Base-by-base conservation (phyloP, 2,113 vertebrate genomes). In the Lonchura striata region DNA sequence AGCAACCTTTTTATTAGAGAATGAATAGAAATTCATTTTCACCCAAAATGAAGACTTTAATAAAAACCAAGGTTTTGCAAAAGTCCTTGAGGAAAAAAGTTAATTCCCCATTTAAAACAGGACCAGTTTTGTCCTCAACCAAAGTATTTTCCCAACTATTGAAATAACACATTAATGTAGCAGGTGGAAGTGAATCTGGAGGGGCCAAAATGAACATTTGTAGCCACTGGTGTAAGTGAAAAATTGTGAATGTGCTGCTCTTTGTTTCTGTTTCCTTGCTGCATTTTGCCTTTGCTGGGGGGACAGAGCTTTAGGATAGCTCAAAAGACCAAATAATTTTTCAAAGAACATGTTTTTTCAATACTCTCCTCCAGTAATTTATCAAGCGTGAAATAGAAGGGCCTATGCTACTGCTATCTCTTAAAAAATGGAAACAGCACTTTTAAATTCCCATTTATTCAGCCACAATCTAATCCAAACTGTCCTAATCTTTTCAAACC, bases 31-130 rank as follows among this genome's bases (percentile, higher is more conserved):
- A 88, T 76, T 49, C 21, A 39, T 78, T 97, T 90, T 60, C 15
- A 83, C 53, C n/a, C 64, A 90, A 86, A 96, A 74, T 46, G 8
- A 9, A 46, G 25, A 64, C 87, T 88, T 86, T n/a, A 88, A 88
- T 92, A 95, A 96, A 96, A 95, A 57, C 5, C 20, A 61, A 68
- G 21, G 41, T 60, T 94, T 90, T 86, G 41, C 61, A 69, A 39
- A 92, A 90, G 49, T 83, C 77, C 83, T 90, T 88, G 65, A 83
- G 57, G 59, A 54, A 23, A 85, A 15, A 76, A 81, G 12, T 72
- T 65, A 74, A 71, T 82, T 84, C 37, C 13, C 9, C 13, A 31
- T 71, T 49, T 77, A 46, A 80, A 90, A 78, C n/a, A 41, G 15
- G 41, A 86, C 6, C 10, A 27, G 11, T 21, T 89, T 79, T 64